A percentile compares a stretch with the other conserved stretches of the same genome.
These are phyloP conservation scores for Sebastes alutus DNA, from an alignment of 2,797 vertebrate species.

Conservation along the genomic window DNA sequence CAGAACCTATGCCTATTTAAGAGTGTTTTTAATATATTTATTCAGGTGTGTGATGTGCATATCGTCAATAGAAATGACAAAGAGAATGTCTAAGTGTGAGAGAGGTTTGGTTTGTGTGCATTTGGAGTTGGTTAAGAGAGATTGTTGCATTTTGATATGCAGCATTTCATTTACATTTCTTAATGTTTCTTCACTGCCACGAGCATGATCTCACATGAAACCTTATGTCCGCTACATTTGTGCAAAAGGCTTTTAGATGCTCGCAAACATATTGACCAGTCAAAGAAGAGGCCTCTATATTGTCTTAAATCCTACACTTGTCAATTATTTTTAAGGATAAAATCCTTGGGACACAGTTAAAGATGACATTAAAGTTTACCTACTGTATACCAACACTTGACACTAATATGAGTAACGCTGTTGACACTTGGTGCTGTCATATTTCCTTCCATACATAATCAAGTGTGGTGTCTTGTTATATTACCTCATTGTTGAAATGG, in stretches of 20 bases:
- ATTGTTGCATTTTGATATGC: slow-evolving; percentile 41
- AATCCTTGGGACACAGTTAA: neutral
- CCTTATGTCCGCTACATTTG: slow-evolving; percentile 12
- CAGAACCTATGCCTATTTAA: slow-evolving; percentile 60
- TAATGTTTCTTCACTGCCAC: slow-evolving; percentile 69
- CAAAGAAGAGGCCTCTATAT: neutral
- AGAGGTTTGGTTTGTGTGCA: slow-evolving; percentile 26
- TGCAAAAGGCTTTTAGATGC: slow-evolving; percentile 27
- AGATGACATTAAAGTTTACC: slow-evolving; percentile 25
- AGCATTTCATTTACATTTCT: slow-evolving; percentile 51
- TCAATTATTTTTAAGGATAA: neutral
- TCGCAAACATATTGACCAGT: slow-evolving; percentile 10
- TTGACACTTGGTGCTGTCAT: slow-evolving; percentile 62
- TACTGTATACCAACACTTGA: slow-evolving; percentile 44
- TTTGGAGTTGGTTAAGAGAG: slow-evolving; percentile 23
- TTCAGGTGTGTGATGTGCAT: slow-evolving; percentile 56
- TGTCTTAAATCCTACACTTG: slow-evolving; percentile 1
- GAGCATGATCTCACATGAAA: slow-evolving; percentile 51
- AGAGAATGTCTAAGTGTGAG: slow-evolving; percentile 54
- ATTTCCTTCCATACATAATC: slow-evolving; percentile 30
- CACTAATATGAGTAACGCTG: slow-evolving; percentile 36
- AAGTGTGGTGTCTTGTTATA: slow-evolving; percentile 40
- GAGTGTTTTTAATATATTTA: slow-evolving; percentile 72
- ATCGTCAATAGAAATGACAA: slow-evolving; percentile 55
- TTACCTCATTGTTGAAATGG: slow-evolving; percentile 60